A percentile compares a stretch with the other conserved stretches of the same genome.
Conservation (phyloP, 37 sponge, comb jelly and placozoan species). For the Hormiphora californensis region DNA sequence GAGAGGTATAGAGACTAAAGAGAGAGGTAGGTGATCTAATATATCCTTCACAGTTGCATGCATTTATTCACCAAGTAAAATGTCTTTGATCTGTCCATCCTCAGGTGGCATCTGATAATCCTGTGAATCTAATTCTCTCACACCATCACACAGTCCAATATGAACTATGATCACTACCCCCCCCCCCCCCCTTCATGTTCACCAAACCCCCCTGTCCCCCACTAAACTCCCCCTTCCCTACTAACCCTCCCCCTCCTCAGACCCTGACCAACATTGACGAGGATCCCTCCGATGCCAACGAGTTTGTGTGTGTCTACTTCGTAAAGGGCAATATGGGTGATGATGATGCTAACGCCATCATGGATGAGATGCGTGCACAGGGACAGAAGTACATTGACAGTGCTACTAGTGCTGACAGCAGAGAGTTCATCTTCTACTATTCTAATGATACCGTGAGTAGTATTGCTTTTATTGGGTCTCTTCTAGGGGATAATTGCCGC, state of each 20-base stretch:
- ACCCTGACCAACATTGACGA: conserved; percentile 24
- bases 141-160: no score
- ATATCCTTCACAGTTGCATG: no score
- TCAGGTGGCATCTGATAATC: no score
- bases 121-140: no score
- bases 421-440: conserved; percentile 42
- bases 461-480: neutral
- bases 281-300: conserved; percentile 41
- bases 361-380: neutral
- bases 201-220: neutral
- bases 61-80: no score
- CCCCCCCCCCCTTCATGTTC: no score
- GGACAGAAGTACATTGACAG: neutral
- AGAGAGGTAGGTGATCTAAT: no score
- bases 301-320: neutral
- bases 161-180: no score
- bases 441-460: neutral
- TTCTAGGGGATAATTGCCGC: no score
- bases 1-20: no score
- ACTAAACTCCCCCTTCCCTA: neutral
- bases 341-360: neutral
- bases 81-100: neutral
- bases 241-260: neutral
- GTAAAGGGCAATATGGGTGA: neutral
- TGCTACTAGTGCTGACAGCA: neutral